Percentiles rank a stretch among this genome's conserved stretches.
phyloP scores from a whole-genome alignment of 2,113 vertebrate genomes.

The Nibea coibor region DNA sequence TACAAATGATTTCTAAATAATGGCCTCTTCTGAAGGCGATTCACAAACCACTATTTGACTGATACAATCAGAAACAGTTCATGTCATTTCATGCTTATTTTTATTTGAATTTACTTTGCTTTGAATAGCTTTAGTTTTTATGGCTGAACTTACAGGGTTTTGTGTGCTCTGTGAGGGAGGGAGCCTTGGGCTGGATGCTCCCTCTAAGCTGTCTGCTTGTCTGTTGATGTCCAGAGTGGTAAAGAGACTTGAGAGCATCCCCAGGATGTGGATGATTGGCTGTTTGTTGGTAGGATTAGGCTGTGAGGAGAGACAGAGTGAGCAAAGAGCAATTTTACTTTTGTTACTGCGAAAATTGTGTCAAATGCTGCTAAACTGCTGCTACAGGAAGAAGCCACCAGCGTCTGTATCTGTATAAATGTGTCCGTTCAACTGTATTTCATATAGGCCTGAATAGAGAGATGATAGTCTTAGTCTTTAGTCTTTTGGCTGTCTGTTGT shows the following conservation, averaged over 20 bases:
- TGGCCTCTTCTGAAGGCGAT: too few relatives aligned
- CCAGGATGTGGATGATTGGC: slow-evolving; percentile 94
- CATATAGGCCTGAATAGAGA: neutral
- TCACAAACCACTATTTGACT: neutral
- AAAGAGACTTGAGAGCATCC: slow-evolving; percentile 94
- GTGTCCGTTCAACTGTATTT: neutral
- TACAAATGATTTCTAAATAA: neutral
- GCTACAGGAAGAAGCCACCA: neutral
- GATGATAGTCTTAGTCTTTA: too few relatives aligned
- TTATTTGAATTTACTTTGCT: neutral
- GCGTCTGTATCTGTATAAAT: neutral
- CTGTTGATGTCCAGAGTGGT: slow-evolving; percentile 93
- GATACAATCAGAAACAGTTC: neutral
- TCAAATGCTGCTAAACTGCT: neutral
- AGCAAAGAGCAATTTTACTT: too few relatives aligned
- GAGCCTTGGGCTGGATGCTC: slow-evolving; percentile 80
- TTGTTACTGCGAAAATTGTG: neutral
- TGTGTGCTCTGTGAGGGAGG: slow-evolving; percentile 83
- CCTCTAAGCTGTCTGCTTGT: slow-evolving; percentile 87
- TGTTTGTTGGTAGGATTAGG: slow-evolving; percentile 90
- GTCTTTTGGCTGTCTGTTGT: too few relatives aligned
- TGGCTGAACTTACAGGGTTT: slow-evolving; percentile 89
- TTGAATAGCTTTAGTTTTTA: neutral
- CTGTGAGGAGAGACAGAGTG: slow-evolving; percentile 78
- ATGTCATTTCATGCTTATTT: neutral